Percentiles rank a stretch among this genome's conserved stretches.
Conservation (phyloP, 1,140 invertebrate genomes). For the Dinoponera quadriceps region DNA sequence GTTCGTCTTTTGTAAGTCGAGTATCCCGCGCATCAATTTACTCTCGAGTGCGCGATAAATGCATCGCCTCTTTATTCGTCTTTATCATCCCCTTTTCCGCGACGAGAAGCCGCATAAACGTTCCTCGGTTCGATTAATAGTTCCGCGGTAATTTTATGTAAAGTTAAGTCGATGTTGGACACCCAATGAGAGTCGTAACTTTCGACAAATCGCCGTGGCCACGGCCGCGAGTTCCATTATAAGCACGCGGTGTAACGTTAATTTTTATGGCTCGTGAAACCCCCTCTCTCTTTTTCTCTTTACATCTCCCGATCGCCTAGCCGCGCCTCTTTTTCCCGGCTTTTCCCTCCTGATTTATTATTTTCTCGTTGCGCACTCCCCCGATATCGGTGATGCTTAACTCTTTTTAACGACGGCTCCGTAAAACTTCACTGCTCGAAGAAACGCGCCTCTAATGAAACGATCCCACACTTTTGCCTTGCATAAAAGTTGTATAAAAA, state of each 20-base stretch:
- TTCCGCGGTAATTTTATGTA: conserved; percentile 42
- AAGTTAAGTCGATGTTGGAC: conserved; percentile 33
- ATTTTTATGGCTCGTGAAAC: conserved; percentile 58
- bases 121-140: conserved; percentile 25
- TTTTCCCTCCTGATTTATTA: conserved; percentile 44
- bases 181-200: conserved; percentile 48
- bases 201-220: conserved; percentile 42
- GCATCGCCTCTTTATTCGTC: too few relatives aligned
- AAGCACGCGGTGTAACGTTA: conserved; percentile 56
- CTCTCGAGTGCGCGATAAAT: too few relatives aligned
- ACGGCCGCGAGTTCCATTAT: conserved; percentile 49
- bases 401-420: conserved; percentile 26
- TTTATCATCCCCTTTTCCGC: not conserved
- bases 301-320: conserved; percentile 13
- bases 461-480: not conserved
- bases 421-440: conserved; percentile 16
- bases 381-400: conserved; percentile 36
- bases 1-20: too few relatives aligned
- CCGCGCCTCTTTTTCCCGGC: conserved; percentile 3
- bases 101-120: not conserved
- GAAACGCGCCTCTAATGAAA: conserved; percentile 1
- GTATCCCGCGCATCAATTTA: too few relatives aligned
- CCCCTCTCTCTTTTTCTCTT: conserved; percentile 42
- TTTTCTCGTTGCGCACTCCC: conserved; percentile 33
- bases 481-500: conserved; percentile 6